Percentiles rank a stretch among this genome's conserved stretches.
phyloP scores from a whole-genome alignment of 2,113 vertebrate genomes.

The Todiramphus chloris region DNA sequence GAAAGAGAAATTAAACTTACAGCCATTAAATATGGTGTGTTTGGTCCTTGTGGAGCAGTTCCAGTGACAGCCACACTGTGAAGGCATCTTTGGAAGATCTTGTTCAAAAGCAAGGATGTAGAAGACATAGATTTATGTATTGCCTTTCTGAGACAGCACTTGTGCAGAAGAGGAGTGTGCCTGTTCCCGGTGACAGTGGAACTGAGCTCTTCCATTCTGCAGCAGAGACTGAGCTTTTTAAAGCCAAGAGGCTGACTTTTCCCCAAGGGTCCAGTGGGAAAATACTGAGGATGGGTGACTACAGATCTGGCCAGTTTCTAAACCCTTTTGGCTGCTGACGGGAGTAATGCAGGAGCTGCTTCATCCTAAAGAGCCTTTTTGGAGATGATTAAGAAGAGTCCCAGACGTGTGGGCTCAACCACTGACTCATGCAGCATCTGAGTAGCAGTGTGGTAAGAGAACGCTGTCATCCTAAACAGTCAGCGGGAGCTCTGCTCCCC shows the following conservation, averaged over 20 bases:
- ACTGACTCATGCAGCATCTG: constrained; percentile 59
- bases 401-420: constrained; percentile 60
- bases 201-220: background rate
- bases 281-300: background rate
- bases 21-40: background rate
- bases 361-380: background rate
- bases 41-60: background rate
- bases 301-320: background rate
- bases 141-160: background rate
- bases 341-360: background rate
- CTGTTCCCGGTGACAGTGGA: background rate
- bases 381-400: constrained; percentile 14
- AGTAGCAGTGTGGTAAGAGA: background rate
- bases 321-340: background rate
- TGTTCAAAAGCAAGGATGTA: background rate
- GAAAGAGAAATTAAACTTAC: background rate
- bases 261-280: background rate
- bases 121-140: background rate
- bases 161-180: background rate
- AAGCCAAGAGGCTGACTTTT: background rate
- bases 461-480: constrained; percentile 4
- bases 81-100: background rate
- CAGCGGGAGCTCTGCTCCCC: constrained; percentile 33
- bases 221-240: background rate
- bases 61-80: background rate